Evolutionary conservation across 2,113 vertebrate species (phyloP), one percentile per base, ranked within the genome.

Genomic region (Caranx ignobilis): DNA sequence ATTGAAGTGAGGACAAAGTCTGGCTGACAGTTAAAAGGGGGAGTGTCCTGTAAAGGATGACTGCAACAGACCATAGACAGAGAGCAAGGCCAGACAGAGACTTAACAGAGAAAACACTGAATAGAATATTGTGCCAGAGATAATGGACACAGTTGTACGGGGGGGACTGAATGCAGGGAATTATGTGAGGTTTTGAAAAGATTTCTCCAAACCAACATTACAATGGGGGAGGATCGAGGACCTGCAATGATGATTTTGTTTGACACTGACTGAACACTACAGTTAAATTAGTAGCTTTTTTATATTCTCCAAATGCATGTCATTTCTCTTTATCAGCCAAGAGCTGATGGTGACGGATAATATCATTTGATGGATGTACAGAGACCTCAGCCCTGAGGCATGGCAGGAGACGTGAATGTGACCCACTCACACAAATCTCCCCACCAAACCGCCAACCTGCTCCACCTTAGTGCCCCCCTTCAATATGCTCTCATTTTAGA

Each of bases 401-500:
- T 79, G 78, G 74, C 76, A 54, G 68, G 65, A 76, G 78, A 89
- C 35, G 43, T 65, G 75, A 82, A 79, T 81, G 77, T 85, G 87
- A 87, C 90, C 88, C 69, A 11, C 84, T 86, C 83, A 26, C 48
- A 61, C 89, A 82, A 69, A 78, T 75, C 75, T 67, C 64, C 60
- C 82, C 66, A 11, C 59, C 87, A 57, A 69, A 47, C 73, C 39
- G 52, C 57, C 75, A 55, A 79, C 79, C 86, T 82, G 82, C 89
- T 86, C 82, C 90, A 90, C 93, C 89, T 89, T 74, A 45, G 78
- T 83, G 72, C 81, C 88, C 90, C 80, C 67, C 84, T 91, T 91
- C 90, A 90, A 83, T 89, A 86, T 84, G 82, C 81, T 90, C 92
- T 92, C 88, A 90, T 94, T 92, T 93, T 91, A 92, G 91, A 92